A percentile compares a stretch with the other conserved stretches of the same genome.
These are phyloP conservation scores for Zeugodacus cucurbitae DNA, from an alignment of 1,140 invertebrate species.

Conservation along the genomic window DNA sequence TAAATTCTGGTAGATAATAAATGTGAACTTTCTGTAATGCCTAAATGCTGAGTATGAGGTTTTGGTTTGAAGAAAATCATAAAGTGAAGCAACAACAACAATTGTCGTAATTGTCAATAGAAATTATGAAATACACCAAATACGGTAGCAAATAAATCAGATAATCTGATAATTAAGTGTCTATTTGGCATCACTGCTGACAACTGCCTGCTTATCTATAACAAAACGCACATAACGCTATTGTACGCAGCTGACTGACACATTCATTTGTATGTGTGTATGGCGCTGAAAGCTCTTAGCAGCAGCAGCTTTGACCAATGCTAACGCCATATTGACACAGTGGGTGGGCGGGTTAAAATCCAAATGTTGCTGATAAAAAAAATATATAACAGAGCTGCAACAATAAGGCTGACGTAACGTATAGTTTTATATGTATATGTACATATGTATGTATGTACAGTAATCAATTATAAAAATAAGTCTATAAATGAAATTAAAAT, in stretches of 20 bases:
- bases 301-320: background rate
- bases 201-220: background rate
- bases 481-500: background rate
- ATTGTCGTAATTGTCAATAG: too few relatives aligned
- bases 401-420: background rate
- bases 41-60: too few relatives aligned
- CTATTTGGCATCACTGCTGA: background rate
- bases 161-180: background rate
- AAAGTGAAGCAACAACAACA: too few relatives aligned
- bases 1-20: too few relatives aligned
- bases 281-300: background rate
- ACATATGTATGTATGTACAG: background rate
- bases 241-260: background rate
- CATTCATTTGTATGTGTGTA: background rate
- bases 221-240: background rate
- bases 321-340: background rate
- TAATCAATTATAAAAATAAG: background rate
- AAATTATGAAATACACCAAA: too few relatives aligned
- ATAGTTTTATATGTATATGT: too few relatives aligned
- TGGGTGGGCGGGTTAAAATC: background rate
- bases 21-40: too few relatives aligned
- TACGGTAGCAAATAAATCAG: background rate
- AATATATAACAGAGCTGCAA: too few relatives aligned
- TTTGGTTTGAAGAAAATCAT: too few relatives aligned
- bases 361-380: background rate